These are phyloP conservation scores for Idris sp. DNA, from an alignment of 1,140 invertebrate species.

Conservation along the genomic window DNA sequence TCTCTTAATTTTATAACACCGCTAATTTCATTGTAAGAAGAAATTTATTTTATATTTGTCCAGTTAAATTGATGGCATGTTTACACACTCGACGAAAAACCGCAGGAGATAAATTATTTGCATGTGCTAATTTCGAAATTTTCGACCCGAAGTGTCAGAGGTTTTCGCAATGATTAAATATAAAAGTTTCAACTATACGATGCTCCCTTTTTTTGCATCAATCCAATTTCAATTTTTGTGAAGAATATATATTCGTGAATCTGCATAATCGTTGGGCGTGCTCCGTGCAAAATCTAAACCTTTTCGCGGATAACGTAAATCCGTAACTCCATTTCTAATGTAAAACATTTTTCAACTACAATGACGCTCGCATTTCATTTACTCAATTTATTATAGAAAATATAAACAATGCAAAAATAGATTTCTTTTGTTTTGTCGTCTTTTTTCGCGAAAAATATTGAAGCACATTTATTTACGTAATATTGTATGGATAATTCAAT, in stretches of 20 bases:
- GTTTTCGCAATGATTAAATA: too few species aligned
- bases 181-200: too few species aligned
- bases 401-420: too few species aligned
- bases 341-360: constrained; percentile 22
- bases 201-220: too few species aligned
- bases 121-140: too few species aligned
- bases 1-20: constrained; percentile 4
- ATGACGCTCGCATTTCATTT: constrained; percentile 10
- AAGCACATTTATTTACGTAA: constrained; percentile 4
- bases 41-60: too few species aligned
- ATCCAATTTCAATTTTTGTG: constrained; percentile 19
- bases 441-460: neutral
- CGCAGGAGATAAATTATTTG: too few species aligned
- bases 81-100: too few species aligned
- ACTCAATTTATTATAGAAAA: constrained; percentile 25
- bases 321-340: constrained; percentile 27
- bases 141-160: too few species aligned
- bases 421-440: too few species aligned
- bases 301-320: constrained; percentile 39
- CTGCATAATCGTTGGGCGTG: constrained; percentile 31
- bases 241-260: constrained; percentile 5
- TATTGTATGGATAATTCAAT: neutral
- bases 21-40: too few species aligned
- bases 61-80: too few species aligned
- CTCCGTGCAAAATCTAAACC: constrained; percentile 35